phyloP scores from a whole-genome alignment of 2,113 vertebrate genomes.

The Asarcornis scutulata region DNA sequence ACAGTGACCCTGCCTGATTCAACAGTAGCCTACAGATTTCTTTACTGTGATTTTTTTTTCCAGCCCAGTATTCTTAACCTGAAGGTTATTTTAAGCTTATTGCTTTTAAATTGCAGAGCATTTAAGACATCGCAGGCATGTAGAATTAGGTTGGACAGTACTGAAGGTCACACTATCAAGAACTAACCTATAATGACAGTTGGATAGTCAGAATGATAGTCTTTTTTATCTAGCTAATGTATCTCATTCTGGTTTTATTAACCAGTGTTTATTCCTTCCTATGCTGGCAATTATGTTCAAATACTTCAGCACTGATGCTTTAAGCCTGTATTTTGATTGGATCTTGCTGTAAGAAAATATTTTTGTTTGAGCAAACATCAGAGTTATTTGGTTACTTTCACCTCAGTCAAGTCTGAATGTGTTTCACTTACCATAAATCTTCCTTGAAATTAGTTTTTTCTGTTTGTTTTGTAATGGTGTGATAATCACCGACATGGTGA shows the following conservation, averaged over 20 bases:
- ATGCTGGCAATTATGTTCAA: not conserved
- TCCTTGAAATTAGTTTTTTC: constrained; percentile 22
- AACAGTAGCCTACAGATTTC: not conserved
- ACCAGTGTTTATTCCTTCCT: not conserved
- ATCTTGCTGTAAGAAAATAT: not conserved
- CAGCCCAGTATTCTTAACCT: not conserved
- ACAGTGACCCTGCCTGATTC: not conserved
- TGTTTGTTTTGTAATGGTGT: not conserved
- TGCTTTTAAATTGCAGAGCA: constrained; percentile 10
- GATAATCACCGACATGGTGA: not conserved
- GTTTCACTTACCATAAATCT: constrained; percentile 23
- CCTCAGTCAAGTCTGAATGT: not conserved
- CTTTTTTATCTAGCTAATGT: not conserved
- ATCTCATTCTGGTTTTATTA: not conserved
- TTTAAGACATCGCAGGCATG: not conserved
- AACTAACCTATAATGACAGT: not conserved
- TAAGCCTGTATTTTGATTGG: not conserved
- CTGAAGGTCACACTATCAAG: not conserved
- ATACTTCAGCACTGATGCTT: not conserved
- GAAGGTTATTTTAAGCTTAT: constrained; percentile 11
- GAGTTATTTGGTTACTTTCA: not conserved
- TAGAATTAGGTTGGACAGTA: not conserved
- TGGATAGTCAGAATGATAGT: not conserved
- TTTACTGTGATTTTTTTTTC: not conserved
- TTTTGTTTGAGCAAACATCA: not conserved